Evolutionary conservation across 37 sponge, comb jelly and placozoan species (phyloP).

Genomic region (Cladorhizidae sp.): DNA sequence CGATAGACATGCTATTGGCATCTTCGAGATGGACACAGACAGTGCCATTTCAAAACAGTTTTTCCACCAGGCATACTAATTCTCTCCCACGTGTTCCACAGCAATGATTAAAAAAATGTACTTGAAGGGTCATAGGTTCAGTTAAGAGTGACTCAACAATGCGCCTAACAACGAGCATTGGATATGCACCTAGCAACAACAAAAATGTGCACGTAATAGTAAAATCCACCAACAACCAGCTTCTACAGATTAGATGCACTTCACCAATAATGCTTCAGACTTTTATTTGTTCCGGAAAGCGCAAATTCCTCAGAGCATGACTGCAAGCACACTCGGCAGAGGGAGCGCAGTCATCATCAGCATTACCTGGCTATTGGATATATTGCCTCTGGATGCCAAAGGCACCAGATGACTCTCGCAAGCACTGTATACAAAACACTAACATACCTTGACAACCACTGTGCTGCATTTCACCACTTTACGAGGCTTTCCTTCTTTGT

Average conservation of each 20-base stretch:
- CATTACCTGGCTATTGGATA: neutral
- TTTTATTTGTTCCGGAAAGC: no score
- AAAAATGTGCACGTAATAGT: neutral
- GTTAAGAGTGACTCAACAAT: no score
- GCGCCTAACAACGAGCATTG: no score
- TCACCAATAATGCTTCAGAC: constrained; percentile 12
- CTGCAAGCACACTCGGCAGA: constrained; percentile 49
- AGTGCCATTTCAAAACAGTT: no score
- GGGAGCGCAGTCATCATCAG: constrained; percentile 54
- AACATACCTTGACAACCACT: constrained; percentile 89
- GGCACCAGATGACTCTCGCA: neutral
- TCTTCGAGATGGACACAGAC: no score
- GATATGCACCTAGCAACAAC: no score
- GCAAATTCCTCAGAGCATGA: constrained; percentile 4
- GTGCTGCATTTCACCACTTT: constrained; percentile 99
- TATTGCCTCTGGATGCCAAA: neutral
- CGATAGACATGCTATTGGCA: no score
- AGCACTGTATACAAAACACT: neutral
- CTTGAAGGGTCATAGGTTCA: no score
- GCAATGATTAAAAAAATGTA: no score
- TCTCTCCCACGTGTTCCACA: no score
- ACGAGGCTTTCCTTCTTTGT: constrained; percentile 95
- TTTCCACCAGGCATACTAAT: no score
- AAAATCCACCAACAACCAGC: neutral
- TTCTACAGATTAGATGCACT: neutral